Base-by-base conservation (phyloP, 2,888 invertebrate genomes). In the Eumerus sabulonum region DNA sequence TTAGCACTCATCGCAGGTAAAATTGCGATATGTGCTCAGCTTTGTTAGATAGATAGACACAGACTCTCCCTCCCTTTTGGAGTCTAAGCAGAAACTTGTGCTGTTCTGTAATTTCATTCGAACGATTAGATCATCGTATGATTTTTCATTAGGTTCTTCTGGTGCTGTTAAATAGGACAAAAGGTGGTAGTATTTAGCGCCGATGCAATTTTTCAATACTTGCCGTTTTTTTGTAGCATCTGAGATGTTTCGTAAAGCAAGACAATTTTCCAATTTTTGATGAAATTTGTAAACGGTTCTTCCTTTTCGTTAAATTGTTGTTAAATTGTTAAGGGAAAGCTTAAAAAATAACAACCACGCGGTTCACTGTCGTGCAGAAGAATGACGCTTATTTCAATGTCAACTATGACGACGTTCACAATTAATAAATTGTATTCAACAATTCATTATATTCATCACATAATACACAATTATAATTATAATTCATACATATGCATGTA, bases 111-210 rank as follows among this genome's bases (percentile, higher is more conserved):
- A 60, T 38, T 14, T 59, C 59, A 7, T 38, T 35, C 5, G 17
- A 45, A 18, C 9, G 18, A 42, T 56, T n/a, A 66, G 18, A 14
- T 48, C 54, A 1, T 66, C 48, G 27, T 66, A 66, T 27, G 40
- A 48, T n/a, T 66, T 48, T 0, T 9, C 0, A 11, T 48, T 48
- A 1, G 66, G 56, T 47, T 56, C 56, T 2, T 66, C 56, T 54
- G 64, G 54, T 0, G 54, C 54, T 54, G 64, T 64, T 16, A 54
- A 48, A 13, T 66, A 54, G 11, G 42, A 51, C 13, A 63, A 9
- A 27, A 63, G 42, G 16, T 51, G 62, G 44, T 44, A 51, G 35
- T 40, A 64, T 47, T 63, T 51, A 3, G 51, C 44, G n/a, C 63
- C 63, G 13, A 54, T 50, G 11, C 50, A 66, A 44, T 56, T 56